Evolutionary conservation across 1,140 invertebrate genomes (phyloP), one percentile per base, ranked within the genome.

Genomic region (Nasonia giraulti): DNA sequence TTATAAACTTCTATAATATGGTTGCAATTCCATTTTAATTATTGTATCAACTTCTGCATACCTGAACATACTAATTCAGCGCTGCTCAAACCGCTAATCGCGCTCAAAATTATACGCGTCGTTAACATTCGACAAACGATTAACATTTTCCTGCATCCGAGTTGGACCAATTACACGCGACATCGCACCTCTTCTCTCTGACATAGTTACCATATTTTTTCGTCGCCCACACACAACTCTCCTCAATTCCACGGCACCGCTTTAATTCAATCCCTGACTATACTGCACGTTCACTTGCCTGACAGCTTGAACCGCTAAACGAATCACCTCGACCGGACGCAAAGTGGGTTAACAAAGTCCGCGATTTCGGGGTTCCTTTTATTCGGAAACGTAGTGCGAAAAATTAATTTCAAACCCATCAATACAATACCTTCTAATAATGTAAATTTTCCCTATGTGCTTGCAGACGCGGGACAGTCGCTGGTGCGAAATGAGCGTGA

Each of bases 401-500:
- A 17, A 17, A 17, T 66, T n/a, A 66, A 66, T 20, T 66, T 20
- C 5, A 11, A 7, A n/a, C 6, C n/a, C n/a, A 66, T 66, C n/a
- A 31, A 73, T 31, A 44, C 40, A 44, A 44, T 8, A 44, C 1
- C 8, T 11, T 8, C 0, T 44, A 44, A 40, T 8, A 40, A 44
- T 44, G 6, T 44, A 7, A 44, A 73, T 12, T 31, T n/a, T 12
- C 40, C 31, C 27, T 2, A 0, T 73, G 2, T 74, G 78, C 2
- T 82, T 75, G 2, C 77, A 85, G 84, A 71, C 23, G 23, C 10
- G 27, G n/a, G 20, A 68, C 33, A 27, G 37, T 77, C 77, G 23
- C 37, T 44, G 66, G 37, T 79, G 84, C 84, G 84, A 85, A 76
- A 85, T 85, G 83, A 84, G 23, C 71, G 17, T 80, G 20, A 44